These are phyloP conservation scores for Mesocentrotus franciscanus DNA, from an alignment of 53 echinoderm and acorn worm genomes.

Conservation along the genomic window DNA sequence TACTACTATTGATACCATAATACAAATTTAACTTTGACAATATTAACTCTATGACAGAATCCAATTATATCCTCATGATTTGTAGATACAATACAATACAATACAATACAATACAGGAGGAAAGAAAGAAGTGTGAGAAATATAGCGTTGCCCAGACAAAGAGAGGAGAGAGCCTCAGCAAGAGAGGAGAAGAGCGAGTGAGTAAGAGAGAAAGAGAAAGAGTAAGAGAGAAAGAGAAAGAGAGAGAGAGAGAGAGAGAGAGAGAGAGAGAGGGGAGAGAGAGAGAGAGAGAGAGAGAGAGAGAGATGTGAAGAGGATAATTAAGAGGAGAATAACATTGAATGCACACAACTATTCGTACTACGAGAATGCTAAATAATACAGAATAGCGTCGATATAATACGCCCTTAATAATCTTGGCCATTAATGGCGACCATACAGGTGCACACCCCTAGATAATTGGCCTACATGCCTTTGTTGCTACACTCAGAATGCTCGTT, in stretches of 20 bases:
- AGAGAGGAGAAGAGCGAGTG: background rate
- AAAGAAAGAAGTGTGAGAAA: background rate
- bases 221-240: background rate
- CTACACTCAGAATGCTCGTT: background rate
- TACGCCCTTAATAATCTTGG: background rate
- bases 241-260: background rate
- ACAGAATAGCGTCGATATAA: background rate
- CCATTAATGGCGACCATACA: background rate
- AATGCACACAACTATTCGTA: background rate
- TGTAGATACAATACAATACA: too few relatives aligned
- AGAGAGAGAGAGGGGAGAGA: background rate
- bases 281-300: background rate
- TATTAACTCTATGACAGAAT: too few relatives aligned
- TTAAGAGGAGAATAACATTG: background rate
- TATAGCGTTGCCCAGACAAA: background rate
- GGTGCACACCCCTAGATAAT: background rate
- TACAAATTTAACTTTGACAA: too few relatives aligned
- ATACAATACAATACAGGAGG: background rate
- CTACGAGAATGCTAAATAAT: background rate
- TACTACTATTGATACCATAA: too few relatives aligned
- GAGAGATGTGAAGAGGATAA: background rate
- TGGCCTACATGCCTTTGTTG: background rate
- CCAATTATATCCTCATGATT: too few relatives aligned
- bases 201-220: background rate
- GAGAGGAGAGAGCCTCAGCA: background rate